Conservation (phyloP, 1,140 invertebrate species). For the Trachymyrmex cornetzi region DNA sequence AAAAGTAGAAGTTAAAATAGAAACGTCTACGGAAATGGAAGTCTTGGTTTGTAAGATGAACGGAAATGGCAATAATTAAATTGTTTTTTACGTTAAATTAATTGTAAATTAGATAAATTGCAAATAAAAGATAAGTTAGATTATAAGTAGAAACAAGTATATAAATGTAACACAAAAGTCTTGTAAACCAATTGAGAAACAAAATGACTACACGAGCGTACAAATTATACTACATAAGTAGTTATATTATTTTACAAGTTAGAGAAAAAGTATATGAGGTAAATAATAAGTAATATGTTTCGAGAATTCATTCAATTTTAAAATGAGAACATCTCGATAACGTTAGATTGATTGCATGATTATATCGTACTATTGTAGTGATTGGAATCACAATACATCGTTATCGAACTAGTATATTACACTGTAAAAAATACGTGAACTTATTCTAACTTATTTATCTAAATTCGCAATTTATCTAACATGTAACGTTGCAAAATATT, state of each 20-base stretch:
- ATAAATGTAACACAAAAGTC: not conserved
- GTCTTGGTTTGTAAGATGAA: not conserved
- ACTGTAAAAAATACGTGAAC: not conserved
- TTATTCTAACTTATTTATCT: slow-evolving; percentile 1
- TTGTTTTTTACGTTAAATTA: not conserved
- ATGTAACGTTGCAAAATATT: not conserved
- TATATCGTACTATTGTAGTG: not conserved
- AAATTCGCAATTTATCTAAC: not conserved
- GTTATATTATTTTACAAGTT: not conserved
- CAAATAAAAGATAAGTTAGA: not conserved
- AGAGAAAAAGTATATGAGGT: not conserved
- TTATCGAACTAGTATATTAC: slow-evolving; percentile 2
- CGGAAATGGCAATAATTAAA: not conserved
- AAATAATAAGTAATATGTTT: not conserved
- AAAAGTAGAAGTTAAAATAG: not conserved
- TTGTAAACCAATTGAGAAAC: not conserved
- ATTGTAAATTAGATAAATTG: not conserved
- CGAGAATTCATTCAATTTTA: not conserved
- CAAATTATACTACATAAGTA: not conserved
- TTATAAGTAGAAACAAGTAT: not conserved
- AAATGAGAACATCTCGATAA: not conserved
- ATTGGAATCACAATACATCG: not conserved
- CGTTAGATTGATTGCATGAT: not conserved
- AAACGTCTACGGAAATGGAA: not conserved
- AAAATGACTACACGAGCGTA: not conserved